These are phyloP conservation scores for Chrysocyon brachyurus DNA, from an alignment of 2,797 vertebrate genomes.

Conservation along the genomic window DNA sequence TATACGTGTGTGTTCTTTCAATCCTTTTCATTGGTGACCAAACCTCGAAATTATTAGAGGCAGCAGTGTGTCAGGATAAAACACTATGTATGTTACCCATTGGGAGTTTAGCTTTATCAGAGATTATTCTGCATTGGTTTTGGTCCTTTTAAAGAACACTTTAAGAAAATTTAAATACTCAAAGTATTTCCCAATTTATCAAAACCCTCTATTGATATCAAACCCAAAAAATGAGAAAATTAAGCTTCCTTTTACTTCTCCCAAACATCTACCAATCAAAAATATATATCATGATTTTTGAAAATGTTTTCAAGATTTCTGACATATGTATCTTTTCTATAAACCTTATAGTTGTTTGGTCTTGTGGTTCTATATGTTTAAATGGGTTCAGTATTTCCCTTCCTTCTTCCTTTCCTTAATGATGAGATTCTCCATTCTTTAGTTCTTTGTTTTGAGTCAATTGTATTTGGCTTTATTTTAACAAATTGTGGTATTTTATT, in stretches of 20 bases:
- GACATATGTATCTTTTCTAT: background rate
- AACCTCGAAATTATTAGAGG: background rate
- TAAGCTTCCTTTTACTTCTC: background rate
- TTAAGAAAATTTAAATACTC: constrained; percentile 36
- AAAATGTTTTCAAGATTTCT: background rate
- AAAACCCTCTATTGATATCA: background rate
- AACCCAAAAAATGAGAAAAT: background rate
- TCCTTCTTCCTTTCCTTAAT: background rate
- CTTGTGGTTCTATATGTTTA: background rate
- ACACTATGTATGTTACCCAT: background rate
- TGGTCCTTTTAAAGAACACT: background rate
- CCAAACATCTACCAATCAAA: background rate
- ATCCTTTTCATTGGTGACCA: constrained; percentile 2
- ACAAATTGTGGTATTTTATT: background rate
- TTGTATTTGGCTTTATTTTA: background rate
- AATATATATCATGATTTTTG: background rate
- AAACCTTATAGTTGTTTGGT: background rate
- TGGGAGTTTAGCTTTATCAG: constrained; percentile 8
- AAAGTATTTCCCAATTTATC: background rate
- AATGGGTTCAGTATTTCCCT: background rate
- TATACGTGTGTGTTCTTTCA: background rate
- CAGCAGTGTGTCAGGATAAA: background rate
- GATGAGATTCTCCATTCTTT: background rate
- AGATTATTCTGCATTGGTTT: background rate
- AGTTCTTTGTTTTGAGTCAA: background rate